Base-by-base conservation (phyloP, 53 echinoderm and acorn worm genomes). In the Temnopleurus reevesii region DNA sequence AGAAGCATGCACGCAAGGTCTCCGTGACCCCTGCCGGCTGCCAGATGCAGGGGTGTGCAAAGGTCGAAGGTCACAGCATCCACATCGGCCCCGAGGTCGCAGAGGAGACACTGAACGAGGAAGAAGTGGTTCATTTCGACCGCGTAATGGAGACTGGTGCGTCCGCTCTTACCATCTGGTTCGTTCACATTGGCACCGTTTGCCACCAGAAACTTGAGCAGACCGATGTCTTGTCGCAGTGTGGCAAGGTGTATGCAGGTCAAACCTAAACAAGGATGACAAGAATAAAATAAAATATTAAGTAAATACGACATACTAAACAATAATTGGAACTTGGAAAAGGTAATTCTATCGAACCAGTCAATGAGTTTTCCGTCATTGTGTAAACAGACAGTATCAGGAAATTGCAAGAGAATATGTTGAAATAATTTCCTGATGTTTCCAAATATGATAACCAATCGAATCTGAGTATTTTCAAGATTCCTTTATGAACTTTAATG, bases 141-240 rank as follows among this genome's bases (percentile, higher is more conserved):
- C 3, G 95, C 95, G 49, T 94, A 92, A 53, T 97, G 98, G 23
- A 97, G 81, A 0, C 93, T 92, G 44, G 95, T 93, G 31, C 98
- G 71, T 36, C 98, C 98, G 46, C 98, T 97, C 89, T 95, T 97
- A 7, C 95, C 94, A 51, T 97, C 98, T 9, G 94, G 90, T 19
- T 93, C 94, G 46, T 95, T 93, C 36, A 97, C 89, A 77, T 95
- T 81, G 66, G 91, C 93, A 9, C 98, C 95, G 24, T 91, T 81
- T 0, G 41, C 61, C 2, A 89, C 86, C 49, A 97, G 89, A 51
- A 95, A 95, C 21, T 18, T 44, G 29, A 97, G 64, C 8, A 95
- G 91, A 2, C 91, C 47, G 0, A 61, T 10, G 61, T 94, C 90
- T 17, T 27, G 9, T 13, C 61, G 66, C 10, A 90, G 86, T 18